Base-by-base conservation (phyloP, 2,113 vertebrate genomes). In the Neolamprologus fasciatus region DNA sequence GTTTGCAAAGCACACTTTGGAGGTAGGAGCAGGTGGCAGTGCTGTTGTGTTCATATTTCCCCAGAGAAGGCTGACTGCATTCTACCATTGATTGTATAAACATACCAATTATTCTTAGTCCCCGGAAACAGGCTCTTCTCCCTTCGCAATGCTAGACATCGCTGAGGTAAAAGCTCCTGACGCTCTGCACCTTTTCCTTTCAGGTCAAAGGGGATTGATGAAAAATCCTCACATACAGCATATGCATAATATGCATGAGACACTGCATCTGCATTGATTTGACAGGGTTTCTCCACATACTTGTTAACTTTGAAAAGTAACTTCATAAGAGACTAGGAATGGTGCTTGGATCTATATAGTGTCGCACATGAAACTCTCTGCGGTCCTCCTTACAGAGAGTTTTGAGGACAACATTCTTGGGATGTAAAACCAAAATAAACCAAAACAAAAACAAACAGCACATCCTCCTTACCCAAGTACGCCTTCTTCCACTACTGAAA, bases 1-100 rank as follows among this genome's bases (percentile, higher is more conserved):
- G 80, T 86, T 91, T 50, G 37, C 71, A 47, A 17, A 16, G 80
- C 82, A 80, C 7, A 16, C 10, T 86, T 88, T 80, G n/a, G 51
- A 89, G 76, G 87, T 58, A 57, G 86, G 82, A 93, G 92, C 91
- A 93, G 91, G 89, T 93, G 90, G 82, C 68, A 35, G 40, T 33
- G 79, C 81, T 87, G 82, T 58, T 57, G n/a, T 58, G 86, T 82
- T 92, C 88, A 91, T 93, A 94, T 95, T 95, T 95, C 95, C 93
- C 94, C 28, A 35, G 95, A 93, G 92, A 83, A 82, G 73, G 37
- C 47, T 71, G 80, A 82, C 87, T 93, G 90, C 86, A 85, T 73
- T 88, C 85, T 53, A 61, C 86, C 89, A 92, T 84, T 89, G 91
- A 92, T 91, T 93, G 90, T 88, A 91, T 94, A 94, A 95, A 95